phyloP scores from a whole-genome alignment of 2,888 invertebrate species.

The Oasisia sp. region DNA sequence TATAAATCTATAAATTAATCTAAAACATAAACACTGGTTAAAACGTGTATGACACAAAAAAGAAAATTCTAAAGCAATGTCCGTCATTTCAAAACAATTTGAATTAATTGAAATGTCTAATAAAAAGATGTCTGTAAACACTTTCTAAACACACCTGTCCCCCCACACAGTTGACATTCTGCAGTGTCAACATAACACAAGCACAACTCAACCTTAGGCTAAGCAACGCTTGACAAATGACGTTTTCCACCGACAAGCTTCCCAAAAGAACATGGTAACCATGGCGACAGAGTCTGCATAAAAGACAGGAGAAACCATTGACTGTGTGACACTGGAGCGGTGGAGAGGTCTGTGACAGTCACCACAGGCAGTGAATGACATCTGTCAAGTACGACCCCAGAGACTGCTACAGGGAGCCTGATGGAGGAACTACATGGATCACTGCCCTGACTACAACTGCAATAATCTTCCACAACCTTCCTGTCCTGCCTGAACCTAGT shows the following conservation, averaged over 20 bases:
- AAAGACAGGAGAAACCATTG: neutral
- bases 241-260: neutral
- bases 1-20: no score
- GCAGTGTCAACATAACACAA: neutral
- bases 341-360: neutral
- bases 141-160: no score
- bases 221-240: neutral
- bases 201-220: neutral
- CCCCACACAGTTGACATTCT: no score
- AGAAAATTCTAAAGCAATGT: no score
- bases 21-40: no score
- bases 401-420: neutral
- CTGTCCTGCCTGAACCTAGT: neutral
- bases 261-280: neutral
- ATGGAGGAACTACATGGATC: neutral
- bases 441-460: neutral
- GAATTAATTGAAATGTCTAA: no score
- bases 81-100: no score
- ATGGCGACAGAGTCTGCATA: neutral
- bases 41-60: no score
- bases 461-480: neutral
- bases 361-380: neutral
- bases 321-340: neutral
- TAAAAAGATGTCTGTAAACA: no score
- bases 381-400: neutral